phyloP scores from a whole-genome alignment of 2,888 invertebrate species.

The Drosophila differens region DNA sequence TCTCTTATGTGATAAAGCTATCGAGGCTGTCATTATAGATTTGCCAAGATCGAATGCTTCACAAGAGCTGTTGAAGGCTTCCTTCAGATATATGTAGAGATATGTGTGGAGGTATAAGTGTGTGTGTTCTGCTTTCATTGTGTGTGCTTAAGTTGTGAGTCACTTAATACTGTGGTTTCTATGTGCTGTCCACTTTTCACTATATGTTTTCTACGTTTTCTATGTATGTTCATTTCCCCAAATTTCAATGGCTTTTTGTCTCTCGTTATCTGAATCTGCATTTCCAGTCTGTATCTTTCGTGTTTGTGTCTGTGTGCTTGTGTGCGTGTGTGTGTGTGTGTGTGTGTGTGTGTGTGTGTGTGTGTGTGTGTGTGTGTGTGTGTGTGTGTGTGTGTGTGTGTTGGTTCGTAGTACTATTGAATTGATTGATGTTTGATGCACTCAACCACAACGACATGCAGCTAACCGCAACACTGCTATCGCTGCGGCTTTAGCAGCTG shows the following conservation, averaged over 20 bases:
- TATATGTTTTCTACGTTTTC: constrained; percentile 43
- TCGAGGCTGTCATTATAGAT: constrained; percentile 75
- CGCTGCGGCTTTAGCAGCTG: constrained; percentile 35
- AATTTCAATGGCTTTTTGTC: constrained; percentile 56
- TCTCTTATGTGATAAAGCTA: constrained; percentile 54
- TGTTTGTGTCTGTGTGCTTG: not conserved
- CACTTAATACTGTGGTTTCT: constrained; percentile 73
- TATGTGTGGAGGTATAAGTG: not conserved
- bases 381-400: constrained; percentile 32
- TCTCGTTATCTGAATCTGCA: constrained; percentile 27
- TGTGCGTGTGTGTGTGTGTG: constrained; percentile 1
- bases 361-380: constrained; percentile 11
- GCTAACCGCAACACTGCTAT: constrained; percentile 70
- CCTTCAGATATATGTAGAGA: not conserved
- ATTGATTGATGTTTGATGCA: constrained; percentile 81
- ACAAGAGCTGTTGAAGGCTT: constrained; percentile 64
- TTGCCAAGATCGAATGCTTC: constrained; percentile 71
- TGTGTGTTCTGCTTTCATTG: constrained; percentile 39
- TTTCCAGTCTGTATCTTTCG: constrained; percentile 21
- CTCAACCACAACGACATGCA: constrained; percentile 79
- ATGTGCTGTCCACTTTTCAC: constrained; percentile 69
- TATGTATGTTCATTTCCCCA: constrained; percentile 51
- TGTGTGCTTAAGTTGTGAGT: constrained; percentile 57
- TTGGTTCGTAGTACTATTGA: constrained; percentile 72
- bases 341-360: constrained; percentile 23